phyloP scores from a whole-genome alignment of 53 echinoderm and acorn worm genomes.

The Stichopus horrens region DNA sequence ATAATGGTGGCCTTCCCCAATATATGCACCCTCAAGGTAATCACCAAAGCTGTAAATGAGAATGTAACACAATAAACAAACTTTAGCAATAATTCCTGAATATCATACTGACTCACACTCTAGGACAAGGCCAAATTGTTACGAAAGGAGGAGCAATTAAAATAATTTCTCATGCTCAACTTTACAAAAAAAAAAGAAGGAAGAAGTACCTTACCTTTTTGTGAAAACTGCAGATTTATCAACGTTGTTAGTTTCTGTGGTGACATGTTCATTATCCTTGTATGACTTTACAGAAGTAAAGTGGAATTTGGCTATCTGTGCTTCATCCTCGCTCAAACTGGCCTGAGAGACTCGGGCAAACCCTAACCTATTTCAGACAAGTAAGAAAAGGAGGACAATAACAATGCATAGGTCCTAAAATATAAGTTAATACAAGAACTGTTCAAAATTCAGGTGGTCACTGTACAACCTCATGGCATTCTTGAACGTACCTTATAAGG shows the following conservation, averaged over 20 bases:
- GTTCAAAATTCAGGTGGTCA: no score
- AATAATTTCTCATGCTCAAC: neutral
- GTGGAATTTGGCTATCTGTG: slow-evolving; percentile 84
- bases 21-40: slow-evolving; percentile 32
- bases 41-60: slow-evolving; percentile 65
- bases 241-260: slow-evolving; percentile 58
- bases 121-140: neutral
- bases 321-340: slow-evolving; percentile 75
- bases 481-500: no score
- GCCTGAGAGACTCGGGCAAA: slow-evolving; percentile 81
- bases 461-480: no score
- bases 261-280: slow-evolving; percentile 69
- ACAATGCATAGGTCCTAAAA: neutral
- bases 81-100: neutral
- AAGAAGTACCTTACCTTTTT: slow-evolving; percentile 59
- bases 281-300: slow-evolving; percentile 55
- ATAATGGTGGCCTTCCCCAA: slow-evolving; percentile 54
- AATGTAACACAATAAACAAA: neutral
- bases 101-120: neutral
- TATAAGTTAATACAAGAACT: no score
- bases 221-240: slow-evolving; percentile 66
- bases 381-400: neutral
- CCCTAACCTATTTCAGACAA: slow-evolving; percentile 57
- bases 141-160: neutral
- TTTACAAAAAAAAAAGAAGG: neutral